Evolutionary conservation across 2,113 vertebrate genomes (phyloP).

Genomic region (Acrocephalus arundinaceus): DNA sequence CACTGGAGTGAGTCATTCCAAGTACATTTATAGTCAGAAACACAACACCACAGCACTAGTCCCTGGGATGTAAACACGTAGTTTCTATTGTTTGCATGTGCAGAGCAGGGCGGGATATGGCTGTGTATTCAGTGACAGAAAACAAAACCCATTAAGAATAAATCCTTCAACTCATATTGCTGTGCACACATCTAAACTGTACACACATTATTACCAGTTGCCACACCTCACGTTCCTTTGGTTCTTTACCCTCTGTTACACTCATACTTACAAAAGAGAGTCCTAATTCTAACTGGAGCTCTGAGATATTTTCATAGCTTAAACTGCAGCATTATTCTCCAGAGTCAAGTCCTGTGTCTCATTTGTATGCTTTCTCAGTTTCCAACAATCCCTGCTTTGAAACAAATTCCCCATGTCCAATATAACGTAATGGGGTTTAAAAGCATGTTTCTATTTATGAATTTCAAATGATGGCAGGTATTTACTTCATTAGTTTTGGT

Average conservation of each 20-base stretch:
- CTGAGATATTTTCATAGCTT: background rate
- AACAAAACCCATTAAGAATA: background rate
- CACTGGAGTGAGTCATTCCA: background rate
- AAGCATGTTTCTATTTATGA: constrained; percentile 26
- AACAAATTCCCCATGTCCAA: constrained; percentile 19
- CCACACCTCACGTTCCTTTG: background rate
- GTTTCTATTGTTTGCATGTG: background rate
- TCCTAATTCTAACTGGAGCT: background rate
- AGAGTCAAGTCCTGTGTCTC: background rate
- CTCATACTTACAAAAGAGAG: background rate
- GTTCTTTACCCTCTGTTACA: background rate
- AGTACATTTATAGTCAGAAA: background rate
- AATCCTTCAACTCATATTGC: background rate
- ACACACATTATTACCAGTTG: background rate
- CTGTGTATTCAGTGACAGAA: background rate
- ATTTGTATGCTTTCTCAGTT: background rate
- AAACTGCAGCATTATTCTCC: background rate
- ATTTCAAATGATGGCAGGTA: constrained; percentile 43
- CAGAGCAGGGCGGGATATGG: background rate
- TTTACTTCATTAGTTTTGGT: constrained; percentile 20
- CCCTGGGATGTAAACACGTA: background rate
- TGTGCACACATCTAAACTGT: background rate
- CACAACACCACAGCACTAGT: background rate
- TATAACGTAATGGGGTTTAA: constrained; percentile 31
- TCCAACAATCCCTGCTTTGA: constrained; percentile 4